phyloP scores from a whole-genome alignment of 30 jellyfish, hydroid and myxozoan species.

The Cassiopea xamachana region DNA sequence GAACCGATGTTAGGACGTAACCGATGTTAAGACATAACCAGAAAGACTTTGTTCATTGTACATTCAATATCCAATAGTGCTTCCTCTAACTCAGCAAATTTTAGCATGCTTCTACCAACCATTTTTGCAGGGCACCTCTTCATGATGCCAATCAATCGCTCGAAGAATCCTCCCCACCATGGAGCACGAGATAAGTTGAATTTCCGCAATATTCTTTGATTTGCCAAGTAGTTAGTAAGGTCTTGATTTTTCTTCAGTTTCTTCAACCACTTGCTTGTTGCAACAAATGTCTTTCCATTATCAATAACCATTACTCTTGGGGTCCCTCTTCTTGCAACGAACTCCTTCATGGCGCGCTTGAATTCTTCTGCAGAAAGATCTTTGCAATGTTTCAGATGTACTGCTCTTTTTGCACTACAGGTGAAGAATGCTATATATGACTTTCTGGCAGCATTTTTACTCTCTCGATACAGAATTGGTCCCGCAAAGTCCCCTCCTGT shows the following conservation, averaged over 20 bases:
- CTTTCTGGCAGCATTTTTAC: constrained; percentile 10
- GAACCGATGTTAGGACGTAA: too few relatives aligned
- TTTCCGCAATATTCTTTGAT: constrained; percentile 16
- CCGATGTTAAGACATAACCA: too few relatives aligned
- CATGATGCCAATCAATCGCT: constrained; percentile 56
- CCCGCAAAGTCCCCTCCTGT: constrained; percentile 59
- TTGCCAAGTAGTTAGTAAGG: constrained; percentile 29
- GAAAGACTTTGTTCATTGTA: constrained; percentile 26
- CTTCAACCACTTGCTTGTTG: constrained; percentile 51
- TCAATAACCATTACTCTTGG: constrained; percentile 52
- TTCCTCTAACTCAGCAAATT: constrained; percentile 45
- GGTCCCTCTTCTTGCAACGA: constrained; percentile 47
- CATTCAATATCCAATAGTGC: constrained; percentile 31
- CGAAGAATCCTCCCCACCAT: not conserved
- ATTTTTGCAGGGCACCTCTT: constrained; percentile 15
- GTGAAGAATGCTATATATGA: not conserved
- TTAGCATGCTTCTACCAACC: constrained; percentile 14
- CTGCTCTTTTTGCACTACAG: constrained; percentile 15
- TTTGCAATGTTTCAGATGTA: constrained; percentile 38
- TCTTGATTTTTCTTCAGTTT: not conserved
- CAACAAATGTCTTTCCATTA: constrained; percentile 28
- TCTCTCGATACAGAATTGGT: constrained; percentile 15
- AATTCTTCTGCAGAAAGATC: constrained; percentile 56
- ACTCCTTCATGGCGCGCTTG: constrained; percentile 37
- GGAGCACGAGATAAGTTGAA: not conserved